phyloP scores from a whole-genome alignment of 2,888 invertebrate species.

The Elysia crispata region DNA sequence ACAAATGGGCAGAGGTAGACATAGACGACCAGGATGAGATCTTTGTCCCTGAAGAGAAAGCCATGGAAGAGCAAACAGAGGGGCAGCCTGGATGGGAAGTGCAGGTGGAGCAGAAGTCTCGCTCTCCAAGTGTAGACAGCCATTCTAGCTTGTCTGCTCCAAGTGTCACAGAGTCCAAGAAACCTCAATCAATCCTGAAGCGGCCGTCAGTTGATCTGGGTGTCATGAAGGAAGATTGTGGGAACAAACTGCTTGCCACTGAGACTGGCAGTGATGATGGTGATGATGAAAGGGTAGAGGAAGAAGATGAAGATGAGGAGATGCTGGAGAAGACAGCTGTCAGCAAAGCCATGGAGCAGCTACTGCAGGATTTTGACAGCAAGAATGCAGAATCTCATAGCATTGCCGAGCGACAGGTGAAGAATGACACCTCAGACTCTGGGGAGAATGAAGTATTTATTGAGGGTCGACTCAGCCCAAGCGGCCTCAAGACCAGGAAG shows the following conservation, averaged over 20 bases:
- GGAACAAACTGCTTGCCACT: not conserved
- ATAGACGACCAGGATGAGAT: not conserved
- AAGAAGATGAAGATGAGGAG: constrained; percentile 26
- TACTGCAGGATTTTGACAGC: constrained; percentile 65
- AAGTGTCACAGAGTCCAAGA: too few relatives aligned
- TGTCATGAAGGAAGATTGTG: too few relatives aligned
- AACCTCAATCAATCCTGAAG: constrained; percentile 7
- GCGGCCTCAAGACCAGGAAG: constrained; percentile 27
- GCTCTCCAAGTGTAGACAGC: not conserved
- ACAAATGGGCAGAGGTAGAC: not conserved
- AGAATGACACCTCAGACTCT: constrained; percentile 48
- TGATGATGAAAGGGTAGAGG: not conserved
- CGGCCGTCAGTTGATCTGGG: constrained; percentile 12
- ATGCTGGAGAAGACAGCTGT: constrained; percentile 54
- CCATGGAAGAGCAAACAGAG: not conserved
- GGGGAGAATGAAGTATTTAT: constrained; percentile 44
- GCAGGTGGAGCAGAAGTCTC: too few relatives aligned
- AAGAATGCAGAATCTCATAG: constrained; percentile 53
- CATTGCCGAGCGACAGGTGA: constrained; percentile 40
- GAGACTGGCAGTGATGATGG: not conserved
- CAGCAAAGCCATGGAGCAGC: constrained; percentile 64
- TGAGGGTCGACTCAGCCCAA: constrained; percentile 39
- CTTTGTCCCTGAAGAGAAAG: not conserved
- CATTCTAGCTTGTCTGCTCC: too few relatives aligned
- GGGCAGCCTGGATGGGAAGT: too few relatives aligned